Percentiles rank a stretch among this genome's conserved stretches.
Evolutionary conservation across 2,797 vertebrate species (phyloP).

Genomic region (Scolopax bukidnonensis): DNA sequence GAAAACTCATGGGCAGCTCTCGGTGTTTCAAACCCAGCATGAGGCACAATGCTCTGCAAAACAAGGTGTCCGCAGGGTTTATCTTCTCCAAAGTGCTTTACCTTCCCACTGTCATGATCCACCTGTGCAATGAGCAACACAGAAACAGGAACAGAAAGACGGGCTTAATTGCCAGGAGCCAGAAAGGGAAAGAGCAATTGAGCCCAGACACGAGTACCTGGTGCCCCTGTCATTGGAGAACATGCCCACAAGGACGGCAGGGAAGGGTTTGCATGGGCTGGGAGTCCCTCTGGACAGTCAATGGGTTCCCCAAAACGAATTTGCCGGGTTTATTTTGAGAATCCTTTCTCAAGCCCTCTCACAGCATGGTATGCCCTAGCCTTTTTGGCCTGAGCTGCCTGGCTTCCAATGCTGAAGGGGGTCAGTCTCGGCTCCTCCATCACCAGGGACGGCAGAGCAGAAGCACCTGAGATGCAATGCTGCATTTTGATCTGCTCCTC

Average conservation of each 20-base stretch:
- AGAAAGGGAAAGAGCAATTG: neutral
- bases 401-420: neutral
- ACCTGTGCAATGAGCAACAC: neutral
- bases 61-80: neutral
- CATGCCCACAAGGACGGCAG: rapidly evolving
- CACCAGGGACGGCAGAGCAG: neutral
- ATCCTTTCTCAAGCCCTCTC: neutral
- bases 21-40: neutral
- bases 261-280: neutral
- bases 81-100: neutral
- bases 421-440: neutral
- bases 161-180: neutral
- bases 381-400: neutral
- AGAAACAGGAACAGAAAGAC: neutral
- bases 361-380: neutral
- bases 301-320: neutral
- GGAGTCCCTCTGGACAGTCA: neutral
- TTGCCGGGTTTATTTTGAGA: neutral
- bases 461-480: rapidly evolving
- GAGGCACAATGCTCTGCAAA: neutral
- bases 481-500: neutral
- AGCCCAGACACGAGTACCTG: rapidly evolving
- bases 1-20: neutral
- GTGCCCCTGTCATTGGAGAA: rapidly evolving
- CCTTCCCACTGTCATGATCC: neutral